These are phyloP conservation scores for Lepidostoma basale DNA, from an alignment of 1,140 invertebrate genomes.

Conservation along the genomic window DNA sequence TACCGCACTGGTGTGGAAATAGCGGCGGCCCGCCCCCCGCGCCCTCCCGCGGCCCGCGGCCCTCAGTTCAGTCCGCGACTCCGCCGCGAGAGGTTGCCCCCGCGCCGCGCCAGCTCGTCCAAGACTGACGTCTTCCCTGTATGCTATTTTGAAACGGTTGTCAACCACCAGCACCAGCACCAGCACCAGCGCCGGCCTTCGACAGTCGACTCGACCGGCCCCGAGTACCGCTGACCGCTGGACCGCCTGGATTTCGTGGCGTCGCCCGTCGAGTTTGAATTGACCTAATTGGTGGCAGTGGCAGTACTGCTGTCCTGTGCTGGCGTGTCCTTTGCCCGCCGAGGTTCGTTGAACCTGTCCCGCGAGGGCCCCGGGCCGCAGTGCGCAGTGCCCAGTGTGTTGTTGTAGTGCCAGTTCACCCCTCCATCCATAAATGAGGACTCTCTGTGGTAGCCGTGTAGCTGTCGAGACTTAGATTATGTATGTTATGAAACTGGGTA, in stretches of 20 bases:
- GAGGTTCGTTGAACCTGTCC: constrained; percentile 20
- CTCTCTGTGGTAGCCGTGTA: constrained; percentile 21
- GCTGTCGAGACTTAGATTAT: constrained; percentile 30
- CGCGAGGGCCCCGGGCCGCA: too few species aligned
- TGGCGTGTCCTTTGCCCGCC: not conserved
- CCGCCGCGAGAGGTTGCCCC: constrained; percentile 8
- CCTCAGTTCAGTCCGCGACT: constrained; percentile 18
- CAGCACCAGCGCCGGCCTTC: too few species aligned
- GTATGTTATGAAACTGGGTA: constrained; percentile 40
- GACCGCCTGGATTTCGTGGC: not conserved
- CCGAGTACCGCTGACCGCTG: not conserved
- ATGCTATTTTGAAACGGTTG: constrained; percentile 20
- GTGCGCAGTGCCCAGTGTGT: constrained; percentile 3
- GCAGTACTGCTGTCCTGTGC: not conserved
- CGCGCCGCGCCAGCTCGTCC: not conserved
- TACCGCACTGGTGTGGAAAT: constrained; percentile 21
- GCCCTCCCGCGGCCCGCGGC: not conserved
- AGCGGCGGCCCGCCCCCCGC: not conserved
- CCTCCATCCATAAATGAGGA: constrained; percentile 35
- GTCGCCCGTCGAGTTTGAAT: not conserved
- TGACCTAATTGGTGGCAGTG: constrained; percentile 1
- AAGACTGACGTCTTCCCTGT: not conserved
- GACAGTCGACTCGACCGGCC: not conserved
- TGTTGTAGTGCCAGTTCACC: too few species aligned
- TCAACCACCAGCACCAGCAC: constrained; percentile 12